Base-by-base conservation (phyloP, 2,113 vertebrate genomes). In the Ptilonorhynchus violaceus region DNA sequence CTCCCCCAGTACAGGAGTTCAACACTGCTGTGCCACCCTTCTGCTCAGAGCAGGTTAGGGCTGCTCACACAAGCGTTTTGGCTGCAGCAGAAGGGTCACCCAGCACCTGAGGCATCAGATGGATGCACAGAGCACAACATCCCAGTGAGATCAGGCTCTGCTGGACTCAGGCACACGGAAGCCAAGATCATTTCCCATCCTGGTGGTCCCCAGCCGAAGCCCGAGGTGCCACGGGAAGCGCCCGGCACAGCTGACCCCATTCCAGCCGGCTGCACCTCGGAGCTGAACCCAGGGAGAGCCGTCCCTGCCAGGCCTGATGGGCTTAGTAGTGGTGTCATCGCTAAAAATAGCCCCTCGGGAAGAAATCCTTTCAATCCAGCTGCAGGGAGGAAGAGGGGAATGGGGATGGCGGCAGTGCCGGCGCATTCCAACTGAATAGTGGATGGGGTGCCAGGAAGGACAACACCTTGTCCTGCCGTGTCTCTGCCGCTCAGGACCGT, bases 311-410 rank as follows among this genome's bases (percentile, higher is more conserved):
- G 91, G 75, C 74, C 85, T 9, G 28, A 73, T 39, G 58, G 81
- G 69, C 87, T 89, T 76, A 74, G 35, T 60, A 35, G 39, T 1
- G 0, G 15, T 58, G 64, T 55, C 91, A 63, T 2, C 0, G 10
- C 89, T 82, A 70, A 93, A 95, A 95, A 96, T 63, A 96, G 47
- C 39, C 31, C 23, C 31, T 6, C 28, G 68, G 37, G 79, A 66
- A 87, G 41, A 91, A 94, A 95, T 15, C 23, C 35, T 33, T 49
- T 74, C 68, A 56, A 23, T 60, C 72, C 85, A 49, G 39, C 30
- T 30, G 23, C 46, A 64, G 59, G 2, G 2, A 7, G 63, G 58
- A 79, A 88, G 39, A 60, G 27, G 21, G 30, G 52, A 85, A 53
- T 10, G 58, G 1, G 3, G 64, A 68, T 19, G 33, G 55, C 50